A percentile compares a stretch with the other conserved stretches of the same genome.
Conservation (phyloP, 2,888 invertebrate species). For the Geophilus truncorum region DNA sequence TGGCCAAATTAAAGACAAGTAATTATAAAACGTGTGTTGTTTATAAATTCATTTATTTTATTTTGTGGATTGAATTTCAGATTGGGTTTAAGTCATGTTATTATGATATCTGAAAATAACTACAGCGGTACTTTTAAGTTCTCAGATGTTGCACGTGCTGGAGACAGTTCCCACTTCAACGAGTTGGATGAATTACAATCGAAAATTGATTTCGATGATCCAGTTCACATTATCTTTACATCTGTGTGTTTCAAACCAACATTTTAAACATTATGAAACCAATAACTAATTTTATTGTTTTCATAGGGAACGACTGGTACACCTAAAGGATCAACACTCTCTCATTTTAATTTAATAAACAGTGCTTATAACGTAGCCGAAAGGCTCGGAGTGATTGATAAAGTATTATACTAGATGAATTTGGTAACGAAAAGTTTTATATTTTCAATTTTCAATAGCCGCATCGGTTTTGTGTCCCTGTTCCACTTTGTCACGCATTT, state of each 20-base stretch:
- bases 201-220: slow-evolving; percentile 60
- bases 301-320: not conserved
- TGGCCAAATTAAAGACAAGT: slow-evolving; percentile 4
- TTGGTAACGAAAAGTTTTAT: no score
- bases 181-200: slow-evolving; percentile 52
- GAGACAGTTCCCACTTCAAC: slow-evolving; percentile 19
- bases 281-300: not conserved
- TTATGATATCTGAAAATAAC: slow-evolving; percentile 55
- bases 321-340: slow-evolving; percentile 53
- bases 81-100: slow-evolving; percentile 45
- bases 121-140: not conserved
- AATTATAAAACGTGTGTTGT: no score
- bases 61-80: not conserved
- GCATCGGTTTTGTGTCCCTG: no score
- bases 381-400: no score
- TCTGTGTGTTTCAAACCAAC: slow-evolving; percentile 54
- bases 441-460: no score
- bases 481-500: no score
- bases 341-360: slow-evolving; percentile 69
- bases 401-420: no score
- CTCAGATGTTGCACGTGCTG: not conserved
- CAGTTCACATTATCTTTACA: slow-evolving; percentile 74
- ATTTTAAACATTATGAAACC: not conserved
- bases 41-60: no score
- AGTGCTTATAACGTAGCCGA: slow-evolving; percentile 53